Evolutionary conservation across 2,797 vertebrate genomes (phyloP).

Genomic region (Crypturellus tataupa): DNA sequence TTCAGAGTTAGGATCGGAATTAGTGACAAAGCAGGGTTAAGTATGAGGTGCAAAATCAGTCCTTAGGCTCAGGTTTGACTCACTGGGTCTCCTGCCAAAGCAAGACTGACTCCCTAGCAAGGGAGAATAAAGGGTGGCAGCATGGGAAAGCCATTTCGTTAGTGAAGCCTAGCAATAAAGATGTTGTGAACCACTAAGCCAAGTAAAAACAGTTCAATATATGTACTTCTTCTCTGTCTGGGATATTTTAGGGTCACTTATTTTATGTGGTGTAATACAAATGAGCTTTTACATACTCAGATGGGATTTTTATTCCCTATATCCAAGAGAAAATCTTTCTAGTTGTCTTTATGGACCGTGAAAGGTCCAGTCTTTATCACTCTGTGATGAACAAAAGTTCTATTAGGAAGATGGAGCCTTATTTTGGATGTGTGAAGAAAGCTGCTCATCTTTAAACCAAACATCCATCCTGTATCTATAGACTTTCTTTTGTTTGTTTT

Average conservation of each 20-base stretch:
- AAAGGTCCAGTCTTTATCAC: not conserved
- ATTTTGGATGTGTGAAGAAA: not conserved
- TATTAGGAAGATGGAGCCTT: not conserved
- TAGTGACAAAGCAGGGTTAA: too few species aligned
- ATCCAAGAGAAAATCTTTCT: not conserved
- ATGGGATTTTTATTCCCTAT: not conserved
- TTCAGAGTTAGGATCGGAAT: not conserved
- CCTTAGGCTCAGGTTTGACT: too few species aligned
- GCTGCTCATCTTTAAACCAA: not conserved
- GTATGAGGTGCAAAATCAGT: too few species aligned
- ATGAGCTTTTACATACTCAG: not conserved
- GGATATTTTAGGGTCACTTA: not conserved
- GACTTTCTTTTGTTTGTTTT: not conserved
- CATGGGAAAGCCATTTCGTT: not conserved
- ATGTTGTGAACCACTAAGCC: not conserved
- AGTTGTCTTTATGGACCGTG: not conserved
- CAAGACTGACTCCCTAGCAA: not conserved
- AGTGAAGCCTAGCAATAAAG: not conserved
- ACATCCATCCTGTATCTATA: not conserved
- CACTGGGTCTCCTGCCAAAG: not conserved
- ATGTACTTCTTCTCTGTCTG: not conserved
- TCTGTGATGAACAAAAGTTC: not conserved
- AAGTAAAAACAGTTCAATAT: not conserved
- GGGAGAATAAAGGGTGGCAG: not conserved
- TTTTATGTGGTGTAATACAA: not conserved